Base-by-base conservation (phyloP, 2,797 vertebrate genomes). In the Eremophila alpestris region DNA sequence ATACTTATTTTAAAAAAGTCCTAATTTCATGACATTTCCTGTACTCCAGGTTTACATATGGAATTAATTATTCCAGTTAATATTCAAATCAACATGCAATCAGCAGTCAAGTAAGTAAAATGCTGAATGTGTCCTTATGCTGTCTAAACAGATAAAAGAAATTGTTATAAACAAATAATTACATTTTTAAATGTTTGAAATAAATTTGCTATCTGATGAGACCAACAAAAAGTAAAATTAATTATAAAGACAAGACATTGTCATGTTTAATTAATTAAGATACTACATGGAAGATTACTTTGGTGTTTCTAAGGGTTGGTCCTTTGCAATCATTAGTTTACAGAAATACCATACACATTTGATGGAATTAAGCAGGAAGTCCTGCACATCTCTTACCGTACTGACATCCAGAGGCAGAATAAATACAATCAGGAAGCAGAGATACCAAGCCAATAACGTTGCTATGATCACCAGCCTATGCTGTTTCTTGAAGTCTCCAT, bases 361-460 rank as follows among this genome's bases (percentile, higher is more conserved):
- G 45, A 75, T 4, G 4, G 58, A 51, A 83, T 22, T 58, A 81
- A 82, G 54, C 13, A 68, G 55, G 89, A 93, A 91, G 80, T 27
- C 43, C 89, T 24, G 9, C 29, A 79, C 15, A 17, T 48, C 87
- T 75, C 99, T 97, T 97, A 99, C 99, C 98, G 99, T 99, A 97
- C 98, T 99, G 95, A 99, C 99, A 93, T 99, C 99, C 97, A 99
- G 97, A 6, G 99, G 99, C 62, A 99, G 90, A 93, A 99, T 99
- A 96, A 99, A 99, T 73, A 99, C 98, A 91, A 99, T 99, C 93
- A 99, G 98, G 97, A 99, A 99, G 96, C 99, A 99, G 94, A 99
- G 98, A 96, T 99, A 99, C 99, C 99, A 99, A 96, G 99, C 99
- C 96, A 99, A 97, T 82, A 99, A 97, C 0, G 99, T 99, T 93